phyloP scores from a whole-genome alignment of 35 echinoderm and acorn worm genomes.

The Acanthaster planci region DNA sequence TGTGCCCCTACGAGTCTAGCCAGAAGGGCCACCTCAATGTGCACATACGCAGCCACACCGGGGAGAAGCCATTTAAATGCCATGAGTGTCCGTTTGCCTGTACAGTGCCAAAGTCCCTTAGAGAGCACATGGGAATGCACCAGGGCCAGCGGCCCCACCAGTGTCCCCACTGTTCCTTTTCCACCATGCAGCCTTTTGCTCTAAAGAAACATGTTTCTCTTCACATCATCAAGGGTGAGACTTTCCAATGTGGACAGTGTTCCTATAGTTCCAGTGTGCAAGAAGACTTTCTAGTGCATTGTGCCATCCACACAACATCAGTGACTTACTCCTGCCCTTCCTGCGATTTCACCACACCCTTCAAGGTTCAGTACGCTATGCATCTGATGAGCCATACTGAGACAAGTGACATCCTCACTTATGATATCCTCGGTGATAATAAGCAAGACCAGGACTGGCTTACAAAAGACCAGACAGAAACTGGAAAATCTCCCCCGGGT shows the following conservation, averaged over 20 bases:
- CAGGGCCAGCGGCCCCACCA: slow-evolving; percentile 77
- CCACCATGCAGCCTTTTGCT: slow-evolving; percentile 81
- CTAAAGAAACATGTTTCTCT: slow-evolving; percentile 75
- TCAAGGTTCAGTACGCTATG: slow-evolving; percentile 63
- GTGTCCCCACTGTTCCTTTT: slow-evolving; percentile 87
- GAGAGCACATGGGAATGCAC: slow-evolving; percentile 88
- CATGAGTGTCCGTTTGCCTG: slow-evolving; percentile 81
- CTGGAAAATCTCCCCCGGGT: neutral
- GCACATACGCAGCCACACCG: slow-evolving; percentile 82
- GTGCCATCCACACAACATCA: slow-evolving; percentile 56
- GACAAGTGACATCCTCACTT: neutral
- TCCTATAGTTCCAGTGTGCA: slow-evolving; percentile 49
- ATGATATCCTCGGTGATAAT: neutral
- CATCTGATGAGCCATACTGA: slow-evolving; percentile 57
- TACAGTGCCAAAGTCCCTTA: slow-evolving; percentile 84
- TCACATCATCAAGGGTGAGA: slow-evolving; percentile 63
- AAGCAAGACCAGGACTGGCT: neutral
- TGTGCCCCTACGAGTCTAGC: slow-evolving; percentile 82
- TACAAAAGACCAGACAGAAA: neutral
- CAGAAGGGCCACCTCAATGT: slow-evolving; percentile 84
- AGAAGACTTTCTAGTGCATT: slow-evolving; percentile 71
- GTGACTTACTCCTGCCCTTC: slow-evolving; percentile 57
- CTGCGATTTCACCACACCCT: slow-evolving; percentile 68
- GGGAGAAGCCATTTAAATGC: slow-evolving; percentile 84
- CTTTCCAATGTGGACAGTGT: slow-evolving; percentile 67